These are phyloP conservation scores for Cremastinae sp. DNA, from an alignment of 2,888 invertebrate species.

Conservation along the genomic window DNA sequence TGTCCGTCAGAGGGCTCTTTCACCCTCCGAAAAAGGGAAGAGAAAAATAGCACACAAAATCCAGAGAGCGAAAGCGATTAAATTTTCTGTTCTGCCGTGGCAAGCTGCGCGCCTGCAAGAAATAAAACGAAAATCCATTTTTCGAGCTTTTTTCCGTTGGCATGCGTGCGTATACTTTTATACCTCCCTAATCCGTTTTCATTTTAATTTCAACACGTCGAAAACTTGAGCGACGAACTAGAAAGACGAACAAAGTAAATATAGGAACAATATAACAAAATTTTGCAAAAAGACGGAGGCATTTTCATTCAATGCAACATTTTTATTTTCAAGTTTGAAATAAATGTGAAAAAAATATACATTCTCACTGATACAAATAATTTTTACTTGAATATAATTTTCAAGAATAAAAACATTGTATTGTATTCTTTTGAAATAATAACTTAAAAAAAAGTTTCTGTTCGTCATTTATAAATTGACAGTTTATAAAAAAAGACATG, in stretches of 20 bases:
- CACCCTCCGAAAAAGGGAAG: constrained; percentile 2
- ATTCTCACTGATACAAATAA: too few relatives aligned
- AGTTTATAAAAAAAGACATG: too few relatives aligned
- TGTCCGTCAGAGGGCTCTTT: constrained; percentile 8
- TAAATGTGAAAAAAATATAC: too few relatives aligned
- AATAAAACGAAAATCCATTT: constrained; percentile 12
- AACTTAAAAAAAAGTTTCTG: too few relatives aligned
- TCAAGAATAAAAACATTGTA: too few relatives aligned
- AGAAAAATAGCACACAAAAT: constrained; percentile 9
- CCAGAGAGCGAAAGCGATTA: constrained; percentile 30
- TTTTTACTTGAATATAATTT: too few relatives aligned
- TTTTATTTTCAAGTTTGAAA: too few relatives aligned
- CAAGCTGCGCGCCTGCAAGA: neutral
- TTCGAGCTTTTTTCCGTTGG: constrained; percentile 6
- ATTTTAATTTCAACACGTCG: constrained; percentile 14
- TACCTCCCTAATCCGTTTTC: constrained; percentile 1
- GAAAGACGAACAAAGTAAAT: neutral
- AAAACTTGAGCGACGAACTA: neutral
- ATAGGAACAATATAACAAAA: neutral
- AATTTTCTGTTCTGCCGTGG: constrained; percentile 23
- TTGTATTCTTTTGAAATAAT: too few relatives aligned
- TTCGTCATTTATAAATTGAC: too few relatives aligned
- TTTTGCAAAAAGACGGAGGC: too few relatives aligned
- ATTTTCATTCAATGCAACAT: too few relatives aligned
- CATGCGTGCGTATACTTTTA: neutral